Percentiles rank a stretch among this genome's conserved stretches.
phyloP scores from a whole-genome alignment of 1,140 invertebrate genomes.

The Orussus abietinus region DNA sequence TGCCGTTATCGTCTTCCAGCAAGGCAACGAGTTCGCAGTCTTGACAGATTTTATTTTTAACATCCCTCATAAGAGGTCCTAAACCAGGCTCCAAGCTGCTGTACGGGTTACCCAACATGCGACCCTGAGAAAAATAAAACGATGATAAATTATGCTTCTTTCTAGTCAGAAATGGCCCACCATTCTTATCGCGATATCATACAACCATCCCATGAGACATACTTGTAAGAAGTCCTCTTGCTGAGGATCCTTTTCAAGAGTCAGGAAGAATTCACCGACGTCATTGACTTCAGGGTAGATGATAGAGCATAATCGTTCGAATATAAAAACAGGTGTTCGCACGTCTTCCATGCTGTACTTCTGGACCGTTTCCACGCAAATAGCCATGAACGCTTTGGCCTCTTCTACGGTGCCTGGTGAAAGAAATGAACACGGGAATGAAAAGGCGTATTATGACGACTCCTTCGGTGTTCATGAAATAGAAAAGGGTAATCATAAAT shows the following conservation, averaged over 20 bases:
- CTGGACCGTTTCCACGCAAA: constrained; percentile 93
- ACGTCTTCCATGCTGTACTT: constrained; percentile 91
- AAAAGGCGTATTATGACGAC: too few species aligned
- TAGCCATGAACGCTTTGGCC: constrained; percentile 94
- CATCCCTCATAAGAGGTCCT: constrained; percentile 95
- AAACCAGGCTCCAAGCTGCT: constrained; percentile 89
- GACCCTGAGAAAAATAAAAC: constrained; percentile 69
- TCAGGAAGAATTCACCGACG: constrained; percentile 93
- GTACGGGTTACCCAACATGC: constrained; percentile 98
- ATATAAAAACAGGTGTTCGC: constrained; percentile 94
- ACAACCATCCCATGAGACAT: constrained; percentile 4
- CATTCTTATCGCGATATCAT: too few species aligned
- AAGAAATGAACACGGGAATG: constrained; percentile 15
- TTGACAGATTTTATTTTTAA: constrained; percentile 97
- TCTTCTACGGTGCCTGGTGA: constrained; percentile 84
- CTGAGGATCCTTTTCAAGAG: constrained; percentile 95
- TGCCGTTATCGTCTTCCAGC: constrained; percentile 96
- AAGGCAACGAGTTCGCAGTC: constrained; percentile 96
- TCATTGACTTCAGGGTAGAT: constrained; percentile 98
- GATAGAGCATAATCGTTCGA: constrained; percentile 94
- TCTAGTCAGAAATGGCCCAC: too few species aligned
- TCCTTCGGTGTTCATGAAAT: too few species aligned
- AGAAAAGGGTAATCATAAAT: constrained; percentile 15
- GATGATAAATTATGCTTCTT: constrained; percentile 9
- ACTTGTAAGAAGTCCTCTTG: constrained; percentile 97